Percentiles rank a stretch among this genome's conserved stretches.
Conservation (phyloP, 2,888 invertebrate species). For the Camponotus fellah region DNA sequence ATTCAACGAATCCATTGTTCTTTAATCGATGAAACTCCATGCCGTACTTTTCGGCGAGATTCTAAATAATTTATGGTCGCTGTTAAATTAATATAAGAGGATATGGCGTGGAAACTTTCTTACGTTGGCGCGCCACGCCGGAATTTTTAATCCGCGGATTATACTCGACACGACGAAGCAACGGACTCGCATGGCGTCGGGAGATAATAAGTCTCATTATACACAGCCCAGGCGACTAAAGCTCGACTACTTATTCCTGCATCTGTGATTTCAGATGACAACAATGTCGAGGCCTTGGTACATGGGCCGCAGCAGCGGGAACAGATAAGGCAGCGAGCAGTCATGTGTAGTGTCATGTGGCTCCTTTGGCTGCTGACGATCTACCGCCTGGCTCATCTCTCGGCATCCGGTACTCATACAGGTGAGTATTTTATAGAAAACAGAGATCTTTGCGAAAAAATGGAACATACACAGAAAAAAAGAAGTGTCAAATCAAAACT, state of each 20-base stretch:
- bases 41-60: not conserved
- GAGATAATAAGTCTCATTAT: not conserved
- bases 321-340: slow-evolving; percentile 75
- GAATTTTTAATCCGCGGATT: slow-evolving; percentile 24
- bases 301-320: slow-evolving; percentile 69
- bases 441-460: too few relatives aligned
- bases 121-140: not conserved
- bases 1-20: not conserved
- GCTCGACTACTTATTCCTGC: slow-evolving; percentile 40
- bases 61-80: slow-evolving; percentile 1
- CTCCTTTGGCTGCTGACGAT: slow-evolving; percentile 83
- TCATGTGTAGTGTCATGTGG: slow-evolving; percentile 83
- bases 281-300: slow-evolving; percentile 72
- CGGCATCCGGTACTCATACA: slow-evolving; percentile 81
- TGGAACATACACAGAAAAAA: too few relatives aligned
- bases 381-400: slow-evolving; percentile 83
- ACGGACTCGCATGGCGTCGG: not conserved
- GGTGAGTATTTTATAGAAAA: slow-evolving; percentile 73
- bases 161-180: not conserved
- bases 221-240: not conserved
- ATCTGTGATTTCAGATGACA: slow-evolving; percentile 80
- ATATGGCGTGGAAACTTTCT: slow-evolving; percentile 2
- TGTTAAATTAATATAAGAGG: slow-evolving; percentile 13
- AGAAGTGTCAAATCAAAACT: too few relatives aligned
- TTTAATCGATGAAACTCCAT: not conserved